Evolutionary conservation across 2,888 invertebrate species (phyloP).

Genomic region (Rapana venosa): DNA sequence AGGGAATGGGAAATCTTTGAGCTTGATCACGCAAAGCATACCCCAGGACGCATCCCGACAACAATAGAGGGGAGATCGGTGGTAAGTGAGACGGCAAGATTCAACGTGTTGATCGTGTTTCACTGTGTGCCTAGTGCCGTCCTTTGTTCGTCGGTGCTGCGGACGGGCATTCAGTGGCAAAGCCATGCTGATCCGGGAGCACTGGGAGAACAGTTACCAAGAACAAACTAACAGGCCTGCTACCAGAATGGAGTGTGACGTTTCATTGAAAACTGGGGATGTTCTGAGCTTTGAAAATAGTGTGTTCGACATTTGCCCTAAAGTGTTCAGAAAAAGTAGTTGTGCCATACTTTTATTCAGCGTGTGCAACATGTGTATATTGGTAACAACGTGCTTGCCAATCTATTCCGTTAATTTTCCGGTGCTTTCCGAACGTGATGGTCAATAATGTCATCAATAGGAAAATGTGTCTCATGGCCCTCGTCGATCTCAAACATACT

Average conservation of each 20-base stretch:
- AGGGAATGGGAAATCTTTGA: background rate
- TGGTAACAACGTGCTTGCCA: background rate
- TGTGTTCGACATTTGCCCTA: background rate
- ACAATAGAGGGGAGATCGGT: background rate
- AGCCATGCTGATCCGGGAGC: background rate
- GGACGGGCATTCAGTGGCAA: background rate
- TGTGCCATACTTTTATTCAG: background rate
- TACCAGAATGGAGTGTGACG: conserved; percentile 4
- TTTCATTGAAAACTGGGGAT: background rate
- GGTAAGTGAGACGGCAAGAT: background rate
- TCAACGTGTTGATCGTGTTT: background rate
- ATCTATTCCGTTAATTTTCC: no score
- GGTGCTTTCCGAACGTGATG: no score
- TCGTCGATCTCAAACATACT: no score
- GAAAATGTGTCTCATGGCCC: no score
- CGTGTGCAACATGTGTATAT: background rate
- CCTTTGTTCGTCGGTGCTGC: background rate
- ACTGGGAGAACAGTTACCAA: background rate
- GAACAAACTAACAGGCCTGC: background rate
- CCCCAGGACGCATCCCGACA: background rate
- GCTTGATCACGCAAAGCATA: background rate
- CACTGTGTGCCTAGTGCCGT: background rate
- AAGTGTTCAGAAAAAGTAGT: no score
- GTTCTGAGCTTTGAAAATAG: background rate
- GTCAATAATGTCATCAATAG: no score